Conservation (phyloP, 2,113 vertebrate genomes). For the Prinia subflava region DNA sequence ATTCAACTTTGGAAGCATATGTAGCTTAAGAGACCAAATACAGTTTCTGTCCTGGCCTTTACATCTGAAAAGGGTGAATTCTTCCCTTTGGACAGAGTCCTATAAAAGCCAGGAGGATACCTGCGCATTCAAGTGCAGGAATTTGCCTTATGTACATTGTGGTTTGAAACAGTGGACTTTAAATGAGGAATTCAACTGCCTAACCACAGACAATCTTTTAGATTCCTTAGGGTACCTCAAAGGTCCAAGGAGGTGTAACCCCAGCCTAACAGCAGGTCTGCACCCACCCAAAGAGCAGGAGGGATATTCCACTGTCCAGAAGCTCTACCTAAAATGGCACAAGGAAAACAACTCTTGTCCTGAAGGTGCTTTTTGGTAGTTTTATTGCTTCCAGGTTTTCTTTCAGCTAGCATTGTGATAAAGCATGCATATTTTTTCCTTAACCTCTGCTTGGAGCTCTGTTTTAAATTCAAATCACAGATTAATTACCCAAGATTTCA, state of each 20-base stretch:
- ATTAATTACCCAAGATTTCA: neutral
- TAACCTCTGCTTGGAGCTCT: neutral
- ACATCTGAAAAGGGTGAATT: neutral
- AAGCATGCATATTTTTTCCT: neutral
- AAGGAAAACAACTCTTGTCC: neutral
- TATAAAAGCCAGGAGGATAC: neutral
- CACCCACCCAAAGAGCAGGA: neutral
- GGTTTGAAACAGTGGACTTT: neutral
- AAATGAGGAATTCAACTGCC: neutral
- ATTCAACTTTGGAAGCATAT: conserved; percentile 15
- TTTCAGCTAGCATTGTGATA: neutral
- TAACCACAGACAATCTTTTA: neutral
- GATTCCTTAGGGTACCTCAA: neutral
- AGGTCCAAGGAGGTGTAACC: neutral
- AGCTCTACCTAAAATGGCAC: neutral
- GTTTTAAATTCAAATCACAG: neutral
- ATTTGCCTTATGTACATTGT: neutral
- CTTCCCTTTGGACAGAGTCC: neutral
- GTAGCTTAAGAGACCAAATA: neutral
- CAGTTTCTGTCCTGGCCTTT: neutral
- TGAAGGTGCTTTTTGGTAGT: neutral
- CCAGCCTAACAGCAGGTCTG: neutral
- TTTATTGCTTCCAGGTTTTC: neutral
- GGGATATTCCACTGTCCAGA: neutral
- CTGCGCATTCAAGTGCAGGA: neutral